Evolutionary conservation across 2,888 invertebrate genomes (phyloP).

Genomic region (Troides aeacus): DNA sequence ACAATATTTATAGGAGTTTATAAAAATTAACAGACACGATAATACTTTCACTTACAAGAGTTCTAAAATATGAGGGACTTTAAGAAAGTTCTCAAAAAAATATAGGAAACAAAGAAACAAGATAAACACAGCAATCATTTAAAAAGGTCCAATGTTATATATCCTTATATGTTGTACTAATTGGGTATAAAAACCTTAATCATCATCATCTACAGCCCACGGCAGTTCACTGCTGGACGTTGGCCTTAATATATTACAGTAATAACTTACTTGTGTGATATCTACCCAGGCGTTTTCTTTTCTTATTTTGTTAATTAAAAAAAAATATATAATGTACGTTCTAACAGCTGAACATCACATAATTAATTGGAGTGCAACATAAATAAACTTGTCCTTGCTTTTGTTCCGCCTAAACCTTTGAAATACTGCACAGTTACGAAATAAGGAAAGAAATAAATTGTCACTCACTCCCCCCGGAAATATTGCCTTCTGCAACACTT

Average conservation of each 20-base stretch:
- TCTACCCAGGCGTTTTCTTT: background rate
- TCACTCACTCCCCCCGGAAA: constrained; percentile 11
- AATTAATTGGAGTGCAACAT: constrained; percentile 6
- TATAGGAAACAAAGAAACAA: background rate
- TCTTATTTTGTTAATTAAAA: background rate
- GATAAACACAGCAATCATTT: background rate
- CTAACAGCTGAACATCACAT: background rate
- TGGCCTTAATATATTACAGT: background rate
- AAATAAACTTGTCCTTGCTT: constrained; percentile 1
- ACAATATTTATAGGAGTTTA: too few relatives aligned
- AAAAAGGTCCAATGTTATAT: background rate
- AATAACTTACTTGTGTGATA: background rate
- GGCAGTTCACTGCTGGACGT: too few relatives aligned
- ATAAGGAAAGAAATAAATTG: constrained; percentile 24
- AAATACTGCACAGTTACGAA: constrained; percentile 9
- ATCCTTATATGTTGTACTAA: background rate
- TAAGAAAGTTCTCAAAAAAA: background rate
- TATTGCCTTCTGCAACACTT: constrained; percentile 23
- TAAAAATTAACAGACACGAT: too few relatives aligned
- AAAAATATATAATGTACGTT: background rate
- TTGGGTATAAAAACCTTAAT: background rate
- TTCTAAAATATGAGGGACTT: background rate
- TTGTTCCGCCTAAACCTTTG: constrained; percentile 4
- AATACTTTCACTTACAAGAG: too few relatives aligned
- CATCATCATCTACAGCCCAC: too few relatives aligned